Conservation (phyloP, 2,113 vertebrate genomes). For the Barbus barbus region DNA sequence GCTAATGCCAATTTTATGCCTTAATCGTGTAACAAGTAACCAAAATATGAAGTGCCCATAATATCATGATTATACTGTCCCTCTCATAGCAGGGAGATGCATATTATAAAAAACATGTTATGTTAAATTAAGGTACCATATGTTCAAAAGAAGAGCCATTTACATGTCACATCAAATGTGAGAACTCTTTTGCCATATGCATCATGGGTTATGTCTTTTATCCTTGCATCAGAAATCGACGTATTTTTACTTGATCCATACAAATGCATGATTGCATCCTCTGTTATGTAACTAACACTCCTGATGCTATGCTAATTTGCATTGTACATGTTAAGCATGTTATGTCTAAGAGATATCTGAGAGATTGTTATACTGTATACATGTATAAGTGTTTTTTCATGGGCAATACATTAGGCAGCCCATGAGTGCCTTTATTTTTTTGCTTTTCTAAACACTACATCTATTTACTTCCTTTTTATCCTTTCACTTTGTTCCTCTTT, state of each 20-base stretch:
- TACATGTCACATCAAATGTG: constrained; percentile 27
- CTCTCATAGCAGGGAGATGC: constrained; percentile 12
- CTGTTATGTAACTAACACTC: constrained; percentile 6
- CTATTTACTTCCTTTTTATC: constrained; percentile 24
- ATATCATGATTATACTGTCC: background rate
- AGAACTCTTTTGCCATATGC: background rate
- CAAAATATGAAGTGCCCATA: background rate
- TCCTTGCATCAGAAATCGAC: background rate
- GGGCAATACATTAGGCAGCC: background rate
- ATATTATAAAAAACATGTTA: background rate
- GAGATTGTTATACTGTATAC: constrained; percentile 42
- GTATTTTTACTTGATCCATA: constrained; percentile 1
- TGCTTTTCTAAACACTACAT: constrained; percentile 50
- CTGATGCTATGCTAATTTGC: background rate
- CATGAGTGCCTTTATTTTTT: constrained; percentile 32
- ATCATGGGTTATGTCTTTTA: background rate
- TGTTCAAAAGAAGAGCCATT: background rate
- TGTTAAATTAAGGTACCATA: constrained; percentile 25
- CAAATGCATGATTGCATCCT: constrained; percentile 35
- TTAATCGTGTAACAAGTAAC: background rate
- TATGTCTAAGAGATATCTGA: background rate
- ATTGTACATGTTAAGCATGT: constrained; percentile 27
- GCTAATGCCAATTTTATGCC: constrained; percentile 20
- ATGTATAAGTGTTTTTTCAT: constrained; percentile 13
- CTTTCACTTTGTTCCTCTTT: constrained; percentile 9